A percentile compares a stretch with the other conserved stretches of the same genome.
These are phyloP conservation scores for Meloidogyne chitwoodi DNA, from an alignment of 1,140 invertebrate species.

Conservation along the genomic window DNA sequence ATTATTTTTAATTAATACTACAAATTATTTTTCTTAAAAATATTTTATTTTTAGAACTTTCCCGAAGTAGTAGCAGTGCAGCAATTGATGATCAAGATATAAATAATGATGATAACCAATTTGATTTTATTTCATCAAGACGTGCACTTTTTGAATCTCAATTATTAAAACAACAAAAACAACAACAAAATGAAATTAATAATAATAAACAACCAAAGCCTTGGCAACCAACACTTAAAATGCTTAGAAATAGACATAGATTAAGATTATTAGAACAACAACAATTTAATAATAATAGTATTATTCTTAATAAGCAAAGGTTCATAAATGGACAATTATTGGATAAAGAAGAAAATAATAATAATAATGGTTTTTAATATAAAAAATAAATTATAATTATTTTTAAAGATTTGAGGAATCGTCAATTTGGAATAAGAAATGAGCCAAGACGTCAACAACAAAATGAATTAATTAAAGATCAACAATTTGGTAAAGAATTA, in stretches of 20 bases:
- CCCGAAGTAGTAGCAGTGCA: background rate
- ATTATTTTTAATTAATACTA: no score
- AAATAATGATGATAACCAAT: background rate
- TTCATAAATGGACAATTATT: constrained; percentile 11
- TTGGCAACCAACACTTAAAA: constrained; percentile 1
- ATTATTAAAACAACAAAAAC: background rate
- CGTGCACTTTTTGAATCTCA: background rate
- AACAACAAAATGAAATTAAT: background rate
- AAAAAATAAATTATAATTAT: no score
- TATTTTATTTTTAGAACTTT: background rate
- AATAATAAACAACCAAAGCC: constrained; percentile 10
- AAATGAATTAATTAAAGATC: background rate
- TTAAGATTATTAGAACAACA: background rate
- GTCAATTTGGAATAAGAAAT: background rate
- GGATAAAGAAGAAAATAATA: background rate
- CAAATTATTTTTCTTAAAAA: no score
- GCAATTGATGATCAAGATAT: background rate
- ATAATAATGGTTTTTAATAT: background rate
- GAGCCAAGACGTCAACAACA: background rate
- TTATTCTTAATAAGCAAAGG: background rate
- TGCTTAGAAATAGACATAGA: constrained; percentile 5
- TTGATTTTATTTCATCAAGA: background rate
- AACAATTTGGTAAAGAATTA: background rate
- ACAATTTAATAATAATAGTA: background rate
- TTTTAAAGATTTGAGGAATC: background rate